Conservation (phyloP, 2,113 vertebrate species). For the Crotalus tigris region DNA sequence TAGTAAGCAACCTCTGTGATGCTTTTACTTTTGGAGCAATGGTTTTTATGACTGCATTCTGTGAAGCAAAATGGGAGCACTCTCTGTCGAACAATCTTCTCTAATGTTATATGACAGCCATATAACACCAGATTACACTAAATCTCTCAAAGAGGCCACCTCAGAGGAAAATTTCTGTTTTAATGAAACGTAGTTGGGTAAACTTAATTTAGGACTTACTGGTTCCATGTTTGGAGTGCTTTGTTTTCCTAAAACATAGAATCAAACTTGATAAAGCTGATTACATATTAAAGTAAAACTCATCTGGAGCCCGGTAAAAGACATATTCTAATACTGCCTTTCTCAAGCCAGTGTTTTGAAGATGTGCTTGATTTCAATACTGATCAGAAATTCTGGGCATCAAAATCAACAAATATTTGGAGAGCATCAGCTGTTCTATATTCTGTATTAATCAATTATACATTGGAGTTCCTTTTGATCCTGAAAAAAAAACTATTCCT, state of each 20-base stretch:
- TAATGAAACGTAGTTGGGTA: neutral
- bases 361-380: neutral
- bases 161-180: neutral
- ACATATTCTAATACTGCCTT: neutral
- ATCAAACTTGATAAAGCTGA: neutral
- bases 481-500: neutral
- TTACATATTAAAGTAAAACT: neutral
- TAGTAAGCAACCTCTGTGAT: neutral
- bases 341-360: neutral
- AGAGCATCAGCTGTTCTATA: neutral
- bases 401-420: neutral
- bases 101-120: neutral
- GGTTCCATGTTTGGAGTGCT: neutral
- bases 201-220: neutral
- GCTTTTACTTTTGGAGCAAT: neutral
- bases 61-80: neutral
- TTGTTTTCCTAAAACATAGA: neutral
- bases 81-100: neutral
- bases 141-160: neutral
- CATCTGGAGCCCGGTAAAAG: neutral
- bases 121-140: neutral
- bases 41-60: neutral
- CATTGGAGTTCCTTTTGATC: neutral
- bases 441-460: neutral
- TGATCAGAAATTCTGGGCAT: neutral